Percentiles rank a stretch among this genome's conserved stretches.
Conservation (phyloP, 37 sponge, comb jelly and placozoan species). For the Hexactinellida sp. region DNA sequence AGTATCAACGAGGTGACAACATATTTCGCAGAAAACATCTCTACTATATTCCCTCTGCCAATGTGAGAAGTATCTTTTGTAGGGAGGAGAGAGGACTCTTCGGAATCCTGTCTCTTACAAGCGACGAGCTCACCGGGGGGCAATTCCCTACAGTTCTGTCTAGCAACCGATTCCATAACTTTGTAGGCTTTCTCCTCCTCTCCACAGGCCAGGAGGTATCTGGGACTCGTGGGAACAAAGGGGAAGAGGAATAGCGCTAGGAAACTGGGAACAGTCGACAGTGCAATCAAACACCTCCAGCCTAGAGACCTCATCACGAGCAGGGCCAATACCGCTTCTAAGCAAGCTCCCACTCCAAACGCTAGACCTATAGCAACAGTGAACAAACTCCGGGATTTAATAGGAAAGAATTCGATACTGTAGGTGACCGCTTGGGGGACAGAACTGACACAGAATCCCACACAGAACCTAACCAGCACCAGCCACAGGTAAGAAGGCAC, state of each 20-base stretch:
- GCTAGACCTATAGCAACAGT: background rate
- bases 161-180: conserved; percentile 30
- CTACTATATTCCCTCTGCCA: background rate
- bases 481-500: background rate
- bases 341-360: background rate
- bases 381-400: background rate
- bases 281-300: background rate
- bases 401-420: background rate
- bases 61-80: background rate
- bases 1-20: background rate
- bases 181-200: conserved; percentile 35
- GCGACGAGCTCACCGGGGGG: background rate
- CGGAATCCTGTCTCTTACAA: background rate
- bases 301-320: background rate
- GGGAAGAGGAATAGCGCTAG: background rate
- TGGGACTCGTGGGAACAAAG: conserved; percentile 51
- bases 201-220: conserved; percentile 41
- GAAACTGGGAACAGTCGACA: background rate
- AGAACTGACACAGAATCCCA: background rate
- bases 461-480: background rate
- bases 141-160: conserved; percentile 26
- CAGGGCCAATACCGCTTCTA: background rate
- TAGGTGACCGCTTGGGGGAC: conserved; percentile 14
- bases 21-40: background rate
- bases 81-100: no score